Percentiles rank a stretch among this genome's conserved stretches.
Conservation (phyloP, 2,797 vertebrate genomes). For the Poeciliopsis infans region DNA sequence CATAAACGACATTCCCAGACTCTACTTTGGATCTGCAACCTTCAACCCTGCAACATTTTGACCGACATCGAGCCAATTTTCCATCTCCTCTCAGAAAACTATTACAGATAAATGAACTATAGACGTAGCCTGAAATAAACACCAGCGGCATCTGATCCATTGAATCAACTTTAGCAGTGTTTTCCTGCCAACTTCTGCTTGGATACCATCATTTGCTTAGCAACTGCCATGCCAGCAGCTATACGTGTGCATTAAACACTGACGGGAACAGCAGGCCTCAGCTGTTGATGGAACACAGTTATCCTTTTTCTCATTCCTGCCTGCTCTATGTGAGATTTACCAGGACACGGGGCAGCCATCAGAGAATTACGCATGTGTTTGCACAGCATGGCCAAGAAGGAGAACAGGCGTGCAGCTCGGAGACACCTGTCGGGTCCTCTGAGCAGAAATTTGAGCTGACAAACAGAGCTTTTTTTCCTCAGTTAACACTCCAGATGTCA, state of each 20-base stretch:
- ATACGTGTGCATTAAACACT: conserved; percentile 74
- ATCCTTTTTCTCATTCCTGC: conserved; percentile 81
- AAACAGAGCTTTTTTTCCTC: conserved; percentile 50
- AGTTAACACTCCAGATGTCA: conserved; percentile 57
- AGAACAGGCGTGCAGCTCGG: conserved; percentile 28
- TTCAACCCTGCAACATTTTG: conserved; percentile 28
- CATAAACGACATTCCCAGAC: conserved; percentile 58
- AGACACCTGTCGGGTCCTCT: conserved; percentile 66
- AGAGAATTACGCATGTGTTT: conserved; percentile 60
- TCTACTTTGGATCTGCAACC: conserved; percentile 49
- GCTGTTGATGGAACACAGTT: conserved; percentile 76
- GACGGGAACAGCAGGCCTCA: conserved; percentile 76
- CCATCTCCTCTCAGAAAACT: conserved; percentile 32
- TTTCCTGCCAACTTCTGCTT: conserved; percentile 75
- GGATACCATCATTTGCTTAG: conserved; percentile 79
- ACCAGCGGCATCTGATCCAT: conserved; percentile 66
- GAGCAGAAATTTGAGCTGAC: conserved; percentile 44
- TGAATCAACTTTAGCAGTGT: conserved; percentile 74
- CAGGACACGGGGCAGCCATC: conserved; percentile 63
- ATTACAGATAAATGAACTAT: conserved; percentile 59
- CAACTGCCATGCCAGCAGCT: conserved; percentile 74
- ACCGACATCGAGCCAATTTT: conserved; percentile 51
- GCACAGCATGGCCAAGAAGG: conserved; percentile 52
- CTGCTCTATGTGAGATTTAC: conserved; percentile 63
- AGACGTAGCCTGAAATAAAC: conserved; percentile 60